Base-by-base conservation (phyloP, 2,888 invertebrate genomes). In the Cheilosia vernalis region DNA sequence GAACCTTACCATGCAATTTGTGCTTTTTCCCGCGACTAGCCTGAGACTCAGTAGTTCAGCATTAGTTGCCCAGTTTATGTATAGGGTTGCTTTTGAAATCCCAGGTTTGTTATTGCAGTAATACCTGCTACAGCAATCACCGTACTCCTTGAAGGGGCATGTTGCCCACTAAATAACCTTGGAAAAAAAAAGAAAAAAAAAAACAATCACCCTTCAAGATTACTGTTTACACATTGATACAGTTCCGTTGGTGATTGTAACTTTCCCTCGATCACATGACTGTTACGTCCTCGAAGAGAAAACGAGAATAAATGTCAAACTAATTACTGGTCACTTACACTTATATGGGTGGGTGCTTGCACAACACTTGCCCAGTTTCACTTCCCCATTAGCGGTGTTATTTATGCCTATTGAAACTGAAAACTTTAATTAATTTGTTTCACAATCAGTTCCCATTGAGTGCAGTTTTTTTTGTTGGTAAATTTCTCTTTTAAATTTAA, bases 401-500 rank as follows among this genome's bases (percentile, higher is more conserved):
- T 66, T 42, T 7, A 67, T 27, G 10, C 66, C 79, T 66, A 73
- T 73, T 17, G 66, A 80, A 66, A 66, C 51, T 66, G 74, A 80
- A 74, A 80, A 56, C 10, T 53, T 5, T 24, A 7, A 42, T 66
- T 73, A 53, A 40, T 24, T 44, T 37, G 42, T 72, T 61, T 49
- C 42, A 56, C 64, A 37, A 49, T 58, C n/a, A 37, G 33, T 44
- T 47, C 5, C 1, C 49, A n/a, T 70, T 60, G 58, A 70, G 37
- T 40, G 69, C 9, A 21, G 44, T 44, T 69, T 21, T 17, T 15
- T 69, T 42, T 69, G n/a, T 13, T 9, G 47, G 15, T n/a, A 37
- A 37, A 61, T 80, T 80, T 80, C 74, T 80, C 74, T 47, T 67
- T 67, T 55, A 24, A 55, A 55, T 58, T 49, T 37, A 53, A 64